Evolutionary conservation across 2,888 invertebrate genomes (phyloP), one percentile per base, ranked within the genome.

Genomic region (Bhutanitis thaidina): DNA sequence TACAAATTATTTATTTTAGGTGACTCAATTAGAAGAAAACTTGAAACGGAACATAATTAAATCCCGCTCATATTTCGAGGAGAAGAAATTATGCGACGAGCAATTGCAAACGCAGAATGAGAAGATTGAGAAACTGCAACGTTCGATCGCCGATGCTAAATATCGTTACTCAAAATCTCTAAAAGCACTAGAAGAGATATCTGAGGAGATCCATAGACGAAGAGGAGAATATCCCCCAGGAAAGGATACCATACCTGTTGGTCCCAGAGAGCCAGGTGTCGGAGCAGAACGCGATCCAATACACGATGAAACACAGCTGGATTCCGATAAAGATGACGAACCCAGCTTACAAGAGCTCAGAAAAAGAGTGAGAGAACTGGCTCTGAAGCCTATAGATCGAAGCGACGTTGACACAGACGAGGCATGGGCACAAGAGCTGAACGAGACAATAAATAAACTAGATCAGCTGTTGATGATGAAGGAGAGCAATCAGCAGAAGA

Each of bases 61-160:
- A 79, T 95, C 98, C 1, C 93, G 96, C 52, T 93, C 95, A 0
- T 98, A 98, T 77, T 98, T 98, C 71, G 97, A 98, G 58, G 94
- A 97, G 77, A 97, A 96, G 83, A 93, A 94, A 68, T 91, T 95
- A 10, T 96, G 97, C 63, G 95, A 97, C 73, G 94, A 95, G 65
- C 96, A 96, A 74, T 78, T 97, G 49, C 94, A 94, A 66, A 94
- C 95, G 2, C 96, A 97, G 73, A 97, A 97, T 73, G 92, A 92
- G 60, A 93, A 95, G 67, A 96, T 97, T 13, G 94, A 95, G 64
- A 92, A 93, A 60, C 87, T 98, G 10, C 96, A 97, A 67, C 91
- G 92, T 49, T 93, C 94, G 45, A 95, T 98, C 41, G 90, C 92
- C 12, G 92, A 92, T 67, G 94, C 96, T 1, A 98, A 98, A 78